These are phyloP conservation scores for Choreutis nemorana DNA, from an alignment of 2,888 invertebrate species.

Conservation along the genomic window DNA sequence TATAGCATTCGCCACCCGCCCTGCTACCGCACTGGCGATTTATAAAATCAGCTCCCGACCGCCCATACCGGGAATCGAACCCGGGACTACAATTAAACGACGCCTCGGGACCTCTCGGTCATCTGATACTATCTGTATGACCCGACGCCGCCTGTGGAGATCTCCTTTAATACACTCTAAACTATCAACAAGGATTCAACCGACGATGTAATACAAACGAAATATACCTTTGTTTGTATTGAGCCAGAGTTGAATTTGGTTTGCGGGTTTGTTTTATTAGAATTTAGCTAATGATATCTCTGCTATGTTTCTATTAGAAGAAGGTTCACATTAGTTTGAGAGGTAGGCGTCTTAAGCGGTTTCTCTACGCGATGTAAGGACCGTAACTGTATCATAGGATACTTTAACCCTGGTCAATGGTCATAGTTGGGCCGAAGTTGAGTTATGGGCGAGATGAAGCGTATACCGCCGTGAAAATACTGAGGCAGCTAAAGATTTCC, in stretches of 20 bases:
- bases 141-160: constrained; percentile 35
- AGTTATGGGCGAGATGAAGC: constrained; percentile 27
- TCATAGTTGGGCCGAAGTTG: constrained; percentile 26
- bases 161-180: constrained; percentile 7
- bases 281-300: too few relatives aligned
- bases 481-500: too few relatives aligned
- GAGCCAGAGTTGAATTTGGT: too few relatives aligned
- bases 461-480: too few relatives aligned
- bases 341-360: too few relatives aligned
- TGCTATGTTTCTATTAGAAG: too few relatives aligned
- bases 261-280: too few relatives aligned
- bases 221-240: too few relatives aligned
- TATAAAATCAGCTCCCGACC: constrained; percentile 37
- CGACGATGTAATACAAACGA: too few relatives aligned
- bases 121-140: constrained; percentile 42
- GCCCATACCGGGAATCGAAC: constrained; percentile 30
- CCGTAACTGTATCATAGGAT: constrained; percentile 27
- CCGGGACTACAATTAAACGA: constrained; percentile 46
- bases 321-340: too few relatives aligned
- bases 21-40: constrained; percentile 40
- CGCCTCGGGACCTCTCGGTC: constrained; percentile 44
- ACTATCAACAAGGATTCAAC: too few relatives aligned
- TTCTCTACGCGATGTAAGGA: background rate
- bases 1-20: constrained; percentile 17
- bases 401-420: constrained; percentile 30